Evolutionary conservation across 2,113 vertebrate genomes (phyloP), one percentile per base, ranked within the genome.

Genomic region (Beaufortia kweichowensis): DNA sequence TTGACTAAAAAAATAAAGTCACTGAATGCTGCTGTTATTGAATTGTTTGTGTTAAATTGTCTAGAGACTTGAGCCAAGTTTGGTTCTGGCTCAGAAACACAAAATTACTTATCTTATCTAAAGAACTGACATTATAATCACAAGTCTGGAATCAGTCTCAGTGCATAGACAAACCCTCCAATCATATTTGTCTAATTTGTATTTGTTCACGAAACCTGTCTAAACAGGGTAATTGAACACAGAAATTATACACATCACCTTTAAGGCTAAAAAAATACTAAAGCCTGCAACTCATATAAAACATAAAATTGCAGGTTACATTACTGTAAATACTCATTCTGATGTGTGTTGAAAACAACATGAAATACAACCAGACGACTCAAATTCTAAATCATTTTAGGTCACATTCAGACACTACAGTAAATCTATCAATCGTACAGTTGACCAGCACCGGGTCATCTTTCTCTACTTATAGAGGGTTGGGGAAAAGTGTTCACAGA

Each of bases 381-480:
- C n/a, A n/a, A n/a, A n/a, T n/a, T n/a, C n/a, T n/a, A n/a, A n/a
- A n/a, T n/a, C n/a, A n/a, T n/a, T n/a, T n/a, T n/a, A 35, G 4
- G 67, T 50, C 48, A 55, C n/a, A 56, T 69, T 17, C 21, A 55
- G 48, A 12, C 2, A 26, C 39, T 39, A 23, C 53, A 59, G 7
- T 71, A 59, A 24, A 59, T 71, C 53, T 55, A 15, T 35, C 53
- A 33, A 6, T 4, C 21, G 2, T 53, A 53, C 15, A 71, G 50
- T 35, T 41, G 21, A 39, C 33, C 39, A 31, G 29, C 21, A 70
- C 21, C 12, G 11, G 10, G 21, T 53, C 72, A 82, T 11, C 55
- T 76, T 76, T 57, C 63, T 66, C 43, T 35, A 59, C 70, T 82
- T 78, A 63, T 10, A 57, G 23, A 63, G 28, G 55, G 39, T 41